Percentiles rank a stretch among this genome's conserved stretches.
phyloP scores from a whole-genome alignment of 1,140 invertebrate species.

The Lanistes nyassanus region DNA sequence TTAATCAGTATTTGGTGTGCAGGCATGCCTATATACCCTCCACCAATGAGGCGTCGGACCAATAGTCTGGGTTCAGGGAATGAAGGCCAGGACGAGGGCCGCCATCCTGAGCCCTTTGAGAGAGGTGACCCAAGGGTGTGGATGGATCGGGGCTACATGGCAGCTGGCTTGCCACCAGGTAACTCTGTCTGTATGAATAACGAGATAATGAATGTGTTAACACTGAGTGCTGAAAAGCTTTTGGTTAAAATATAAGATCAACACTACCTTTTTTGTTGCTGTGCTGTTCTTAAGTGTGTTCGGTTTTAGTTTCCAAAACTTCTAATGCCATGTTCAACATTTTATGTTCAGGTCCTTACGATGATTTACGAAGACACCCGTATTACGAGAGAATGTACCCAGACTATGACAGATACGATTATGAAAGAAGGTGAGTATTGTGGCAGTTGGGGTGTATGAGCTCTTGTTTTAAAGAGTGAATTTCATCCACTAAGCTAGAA shows the following conservation, averaged over 20 bases:
- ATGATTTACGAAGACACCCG: conserved; percentile 43
- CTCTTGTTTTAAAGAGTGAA: too few species aligned
- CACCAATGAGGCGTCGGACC: conserved; percentile 53
- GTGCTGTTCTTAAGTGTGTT: too few species aligned
- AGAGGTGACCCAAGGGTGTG: conserved; percentile 47
- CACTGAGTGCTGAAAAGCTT: too few species aligned
- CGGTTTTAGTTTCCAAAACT: too few species aligned
- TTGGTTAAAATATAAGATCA: too few species aligned
- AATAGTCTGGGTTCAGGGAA: conserved; percentile 66
- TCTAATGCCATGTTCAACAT: too few species aligned
- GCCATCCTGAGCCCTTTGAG: conserved; percentile 48
- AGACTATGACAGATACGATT: conserved; percentile 54
- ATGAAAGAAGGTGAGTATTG: conserved; percentile 50
- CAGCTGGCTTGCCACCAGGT: conserved; percentile 33
- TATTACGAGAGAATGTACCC: conserved; percentile 58
- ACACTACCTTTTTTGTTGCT: too few species aligned
- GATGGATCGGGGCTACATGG: conserved; percentile 44
- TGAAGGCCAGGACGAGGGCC: conserved; percentile 59
- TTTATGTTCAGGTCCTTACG: conserved; percentile 43
- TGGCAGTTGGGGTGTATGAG: too few species aligned
- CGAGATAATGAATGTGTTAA: too few species aligned
- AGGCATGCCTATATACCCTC: conserved; percentile 62
- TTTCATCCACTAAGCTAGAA: too few species aligned
- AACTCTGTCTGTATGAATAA: background rate
- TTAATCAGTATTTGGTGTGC: background rate